Evolutionary conservation across 1,140 invertebrate species (phyloP).

Genomic region (Listronotus bonariensis): DNA sequence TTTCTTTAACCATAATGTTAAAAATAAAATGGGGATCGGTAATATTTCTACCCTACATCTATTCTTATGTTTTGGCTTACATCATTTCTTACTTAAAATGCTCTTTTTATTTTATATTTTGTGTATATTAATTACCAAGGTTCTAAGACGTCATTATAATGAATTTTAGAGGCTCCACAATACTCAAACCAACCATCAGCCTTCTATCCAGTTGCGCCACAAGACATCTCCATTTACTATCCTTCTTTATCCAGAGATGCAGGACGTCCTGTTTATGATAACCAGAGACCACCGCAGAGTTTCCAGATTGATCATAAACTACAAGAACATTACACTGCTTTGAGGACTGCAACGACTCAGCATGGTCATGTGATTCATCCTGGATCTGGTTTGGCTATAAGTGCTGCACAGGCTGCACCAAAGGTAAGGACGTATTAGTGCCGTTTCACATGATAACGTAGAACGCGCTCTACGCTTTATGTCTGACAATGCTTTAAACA

Average conservation of each 20-base stretch:
- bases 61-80: too few species aligned
- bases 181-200: slow-evolving; percentile 47
- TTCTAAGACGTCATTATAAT: not conserved
- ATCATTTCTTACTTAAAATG: too few species aligned
- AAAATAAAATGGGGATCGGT: too few species aligned
- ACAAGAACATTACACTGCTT: slow-evolving; percentile 46
- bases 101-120: too few species aligned
- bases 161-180: slow-evolving; percentile 51
- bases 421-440: slow-evolving; percentile 36
- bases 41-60: too few species aligned
- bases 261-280: slow-evolving; percentile 48
- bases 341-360: slow-evolving; percentile 44
- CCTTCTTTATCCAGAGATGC: slow-evolving; percentile 46
- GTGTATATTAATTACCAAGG: too few species aligned
- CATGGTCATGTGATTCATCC: slow-evolving; percentile 50
- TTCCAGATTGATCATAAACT: slow-evolving; percentile 52
- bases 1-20: too few species aligned
- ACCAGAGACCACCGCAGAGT: slow-evolving; percentile 43
- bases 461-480: too few species aligned
- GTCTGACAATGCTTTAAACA: too few species aligned
- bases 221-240: slow-evolving; percentile 51
- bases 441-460: too few species aligned
- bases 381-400: slow-evolving; percentile 45
- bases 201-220: slow-evolving; percentile 48
- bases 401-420: slow-evolving; percentile 43